phyloP scores from a whole-genome alignment of 2,888 invertebrate genomes.

The Sinelater perroti region DNA sequence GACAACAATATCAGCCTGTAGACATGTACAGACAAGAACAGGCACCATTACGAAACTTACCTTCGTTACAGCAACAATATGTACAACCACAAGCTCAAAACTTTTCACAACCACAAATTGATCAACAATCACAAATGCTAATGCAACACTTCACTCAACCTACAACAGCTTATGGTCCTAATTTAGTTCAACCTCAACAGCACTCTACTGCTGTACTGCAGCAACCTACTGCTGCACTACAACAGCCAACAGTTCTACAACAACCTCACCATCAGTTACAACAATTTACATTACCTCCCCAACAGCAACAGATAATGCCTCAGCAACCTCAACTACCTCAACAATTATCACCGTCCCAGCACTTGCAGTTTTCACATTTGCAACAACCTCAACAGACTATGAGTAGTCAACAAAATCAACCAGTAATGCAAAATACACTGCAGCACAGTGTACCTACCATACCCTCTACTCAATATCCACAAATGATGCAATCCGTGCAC shows the following conservation, averaged over 20 bases:
- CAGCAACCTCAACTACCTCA: not conserved
- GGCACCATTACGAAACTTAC: too few species aligned
- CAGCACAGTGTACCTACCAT: constrained; percentile 7
- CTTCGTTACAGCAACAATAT: not conserved
- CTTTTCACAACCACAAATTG: not conserved
- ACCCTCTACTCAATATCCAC: not conserved
- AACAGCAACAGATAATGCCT: not conserved
- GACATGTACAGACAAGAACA: too few species aligned
- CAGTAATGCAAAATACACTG: not conserved
- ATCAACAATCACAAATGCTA: too few species aligned
- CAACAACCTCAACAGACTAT: not conserved
- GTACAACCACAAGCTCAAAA: not conserved
- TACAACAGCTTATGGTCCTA: not conserved
- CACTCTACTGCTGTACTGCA: too few species aligned
- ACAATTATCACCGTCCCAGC: not conserved
- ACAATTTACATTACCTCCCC: not conserved
- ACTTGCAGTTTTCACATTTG: not conserved
- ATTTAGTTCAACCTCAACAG: not conserved
- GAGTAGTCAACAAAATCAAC: not conserved
- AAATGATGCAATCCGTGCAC: not conserved
- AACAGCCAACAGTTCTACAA: too few species aligned
- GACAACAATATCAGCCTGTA: constrained; percentile 13
- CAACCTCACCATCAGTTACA: not conserved
- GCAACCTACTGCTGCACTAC: too few species aligned
- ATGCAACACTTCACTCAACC: too few species aligned